Evolutionary conservation across 2,888 invertebrate genomes (phyloP).

Genomic region (Aporophyla lueneburgensis): DNA sequence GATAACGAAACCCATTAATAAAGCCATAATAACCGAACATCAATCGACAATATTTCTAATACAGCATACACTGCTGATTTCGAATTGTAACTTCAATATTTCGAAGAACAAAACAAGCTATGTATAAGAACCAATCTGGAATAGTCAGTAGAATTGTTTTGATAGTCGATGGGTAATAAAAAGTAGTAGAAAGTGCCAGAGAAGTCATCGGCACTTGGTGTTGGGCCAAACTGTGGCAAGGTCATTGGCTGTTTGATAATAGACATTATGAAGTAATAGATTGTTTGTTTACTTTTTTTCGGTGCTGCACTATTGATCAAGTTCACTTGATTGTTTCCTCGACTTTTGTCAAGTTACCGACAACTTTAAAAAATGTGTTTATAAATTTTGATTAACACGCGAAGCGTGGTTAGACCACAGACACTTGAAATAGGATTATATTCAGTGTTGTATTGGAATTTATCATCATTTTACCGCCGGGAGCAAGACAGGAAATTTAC

Average conservation of each 20-base stretch:
- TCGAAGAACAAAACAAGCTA: constrained; percentile 58
- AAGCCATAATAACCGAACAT: constrained; percentile 51
- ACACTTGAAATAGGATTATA: background rate
- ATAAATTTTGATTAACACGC: background rate
- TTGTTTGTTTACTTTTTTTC: constrained; percentile 87
- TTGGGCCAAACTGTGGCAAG: constrained; percentile 88
- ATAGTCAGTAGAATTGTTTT: constrained; percentile 45
- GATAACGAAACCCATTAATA: constrained; percentile 72
- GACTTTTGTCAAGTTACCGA: background rate
- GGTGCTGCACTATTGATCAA: constrained; percentile 41
- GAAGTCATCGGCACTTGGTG: constrained; percentile 88
- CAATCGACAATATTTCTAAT: constrained; percentile 18
- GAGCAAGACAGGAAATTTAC: constrained; percentile 15
- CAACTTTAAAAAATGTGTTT: background rate
- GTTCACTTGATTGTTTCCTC: background rate
- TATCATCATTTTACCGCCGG: constrained; percentile 22
- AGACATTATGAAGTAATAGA: constrained; percentile 84
- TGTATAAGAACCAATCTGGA: constrained; percentile 65
- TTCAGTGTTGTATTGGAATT: constrained; percentile 28
- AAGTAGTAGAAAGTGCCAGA: constrained; percentile 86
- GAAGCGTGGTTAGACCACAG: background rate
- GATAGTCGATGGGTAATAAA: constrained; percentile 75
- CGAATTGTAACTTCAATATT: constrained; percentile 16
- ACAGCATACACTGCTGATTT: constrained; percentile 55
- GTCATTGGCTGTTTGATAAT: constrained; percentile 87